Evolutionary conservation across 2,113 vertebrate genomes (phyloP), one percentile per base, ranked within the genome.

Genomic region (Columba janthina): DNA sequence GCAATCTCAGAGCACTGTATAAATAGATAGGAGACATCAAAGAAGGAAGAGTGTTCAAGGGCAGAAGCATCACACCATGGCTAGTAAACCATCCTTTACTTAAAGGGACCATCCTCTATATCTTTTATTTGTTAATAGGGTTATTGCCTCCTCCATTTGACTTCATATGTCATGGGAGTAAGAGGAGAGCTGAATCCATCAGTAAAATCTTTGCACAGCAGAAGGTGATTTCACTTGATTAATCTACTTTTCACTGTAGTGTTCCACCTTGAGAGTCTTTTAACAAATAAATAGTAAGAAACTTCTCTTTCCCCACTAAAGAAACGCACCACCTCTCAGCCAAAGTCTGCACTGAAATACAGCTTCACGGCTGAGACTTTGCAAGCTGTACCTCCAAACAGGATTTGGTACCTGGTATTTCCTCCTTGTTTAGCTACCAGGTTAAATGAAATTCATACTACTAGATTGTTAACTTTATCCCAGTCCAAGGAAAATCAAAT

Each of bases 11-110:
- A 88, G 61, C 13, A 1, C 69, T 95, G 96, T 78, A 94, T 92
- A 92, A 96, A 95, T 81, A 95, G 79, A 90, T 21, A 46, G 64
- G 17, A 90, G 66, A 89, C 86, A 92, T 94, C 94, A 94, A 94
- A 92, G 91, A 92, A 90, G 38, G 25, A 79, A 77, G 93, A 96
- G 38, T 74, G 61, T 65, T 93, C 89, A 94, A 93, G 91, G 88
- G 86, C 95, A 95, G 83, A 93, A 93, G 48, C 42, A 65, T 77
- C 64, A 74, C 65, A 84, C 12, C 48, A 53, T 53, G 73, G 72
- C 48, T 90, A 80, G 72, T 90, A 93, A 94, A 89, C 56, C 72
- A 90, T 57, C 73, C 61, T 91, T 77, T 88, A 56, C 25, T 91
- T 90, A 91, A 91, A 93, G 75, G 18, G 42, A 67, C 38, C 44